A percentile compares a stretch with the other conserved stretches of the same genome.
phyloP scores from a whole-genome alignment of 2,797 vertebrate species.

The Mus spretus region DNA sequence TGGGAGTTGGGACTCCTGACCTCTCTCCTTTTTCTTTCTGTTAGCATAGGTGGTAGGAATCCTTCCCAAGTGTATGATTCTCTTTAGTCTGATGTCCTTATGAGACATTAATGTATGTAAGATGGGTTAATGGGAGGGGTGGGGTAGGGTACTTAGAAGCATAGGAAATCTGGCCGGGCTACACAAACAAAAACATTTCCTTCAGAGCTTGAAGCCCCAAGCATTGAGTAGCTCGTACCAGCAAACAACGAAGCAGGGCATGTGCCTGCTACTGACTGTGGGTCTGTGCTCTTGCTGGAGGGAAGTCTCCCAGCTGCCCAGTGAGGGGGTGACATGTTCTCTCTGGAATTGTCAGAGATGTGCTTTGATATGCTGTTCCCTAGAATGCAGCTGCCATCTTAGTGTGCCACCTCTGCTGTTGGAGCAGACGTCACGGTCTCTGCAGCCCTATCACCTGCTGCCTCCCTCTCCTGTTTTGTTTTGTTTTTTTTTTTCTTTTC shows the following conservation, averaged over 20 bases:
- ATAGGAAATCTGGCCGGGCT: slow-evolving; percentile 87
- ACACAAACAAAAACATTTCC: slow-evolving; percentile 88
- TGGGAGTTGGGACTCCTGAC: not conserved
- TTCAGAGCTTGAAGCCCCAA: slow-evolving; percentile 77
- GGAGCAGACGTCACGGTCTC: not conserved
- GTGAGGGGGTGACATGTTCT: not conserved
- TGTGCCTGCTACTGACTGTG: not conserved
- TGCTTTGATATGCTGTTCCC: not conserved
- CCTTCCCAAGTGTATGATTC: slow-evolving; percentile 39
- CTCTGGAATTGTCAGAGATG: not conserved
- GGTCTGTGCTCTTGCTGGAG: rapidly evolving
- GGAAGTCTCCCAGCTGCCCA: not conserved
- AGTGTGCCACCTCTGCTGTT: not conserved
- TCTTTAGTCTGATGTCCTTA: slow-evolving; percentile 26
- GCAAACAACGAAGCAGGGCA: not conserved
- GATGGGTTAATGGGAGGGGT: slow-evolving; percentile 58
- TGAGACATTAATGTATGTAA: slow-evolving; percentile 81
- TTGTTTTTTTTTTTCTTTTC: no score
- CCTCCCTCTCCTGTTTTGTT: not conserved
- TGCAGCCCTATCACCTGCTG: not conserved
- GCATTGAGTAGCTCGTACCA: slow-evolving; percentile 28
- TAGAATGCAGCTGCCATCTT: not conserved
- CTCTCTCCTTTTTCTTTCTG: not conserved
- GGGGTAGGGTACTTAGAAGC: slow-evolving; percentile 77
- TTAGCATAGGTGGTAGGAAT: not conserved